phyloP scores from a whole-genome alignment of 1,140 invertebrate genomes.

The Diabrotica virgifera region DNA sequence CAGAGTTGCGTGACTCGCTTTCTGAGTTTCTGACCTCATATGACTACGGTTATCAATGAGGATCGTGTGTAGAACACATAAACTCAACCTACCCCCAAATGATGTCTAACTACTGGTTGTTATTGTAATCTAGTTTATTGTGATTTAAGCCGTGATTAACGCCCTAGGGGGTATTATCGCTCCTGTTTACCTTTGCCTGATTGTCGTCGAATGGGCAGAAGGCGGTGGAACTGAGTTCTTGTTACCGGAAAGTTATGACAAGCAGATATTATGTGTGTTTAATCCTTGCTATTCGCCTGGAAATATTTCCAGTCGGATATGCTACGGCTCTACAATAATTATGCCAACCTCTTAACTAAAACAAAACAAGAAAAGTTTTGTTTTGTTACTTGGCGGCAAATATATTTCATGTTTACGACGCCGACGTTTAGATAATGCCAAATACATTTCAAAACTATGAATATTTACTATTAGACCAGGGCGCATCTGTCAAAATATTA shows the following conservation, averaged over 20 bases:
- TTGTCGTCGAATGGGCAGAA: conserved; percentile 4
- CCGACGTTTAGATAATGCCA: too few species aligned
- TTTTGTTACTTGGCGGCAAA: too few species aligned
- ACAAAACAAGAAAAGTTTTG: too few species aligned
- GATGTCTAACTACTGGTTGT: conserved; percentile 31
- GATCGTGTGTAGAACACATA: conserved; percentile 30
- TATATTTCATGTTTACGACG: too few species aligned
- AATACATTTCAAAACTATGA: too few species aligned
- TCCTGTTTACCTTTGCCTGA: conserved; percentile 11
- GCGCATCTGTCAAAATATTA: too few species aligned
- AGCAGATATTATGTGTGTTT: too few species aligned
- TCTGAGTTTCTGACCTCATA: conserved; percentile 24
- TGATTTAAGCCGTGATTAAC: conserved; percentile 28
- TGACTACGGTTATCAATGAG: conserved; percentile 28
- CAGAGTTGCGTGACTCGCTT: conserved; percentile 26
- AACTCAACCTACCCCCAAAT: conserved; percentile 27
- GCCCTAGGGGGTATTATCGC: conserved; percentile 21
- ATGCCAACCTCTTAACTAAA: too few species aligned
- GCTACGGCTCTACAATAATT: too few species aligned
- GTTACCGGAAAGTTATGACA: not conserved
- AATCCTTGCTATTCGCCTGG: too few species aligned
- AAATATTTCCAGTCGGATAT: too few species aligned
- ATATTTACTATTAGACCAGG: too few species aligned
- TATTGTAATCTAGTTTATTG: conserved; percentile 31
- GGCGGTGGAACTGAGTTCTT: not conserved